Evolutionary conservation across 2,113 vertebrate genomes (phyloP), one percentile per base, ranked within the genome.

Genomic region (Gavialis gangeticus): DNA sequence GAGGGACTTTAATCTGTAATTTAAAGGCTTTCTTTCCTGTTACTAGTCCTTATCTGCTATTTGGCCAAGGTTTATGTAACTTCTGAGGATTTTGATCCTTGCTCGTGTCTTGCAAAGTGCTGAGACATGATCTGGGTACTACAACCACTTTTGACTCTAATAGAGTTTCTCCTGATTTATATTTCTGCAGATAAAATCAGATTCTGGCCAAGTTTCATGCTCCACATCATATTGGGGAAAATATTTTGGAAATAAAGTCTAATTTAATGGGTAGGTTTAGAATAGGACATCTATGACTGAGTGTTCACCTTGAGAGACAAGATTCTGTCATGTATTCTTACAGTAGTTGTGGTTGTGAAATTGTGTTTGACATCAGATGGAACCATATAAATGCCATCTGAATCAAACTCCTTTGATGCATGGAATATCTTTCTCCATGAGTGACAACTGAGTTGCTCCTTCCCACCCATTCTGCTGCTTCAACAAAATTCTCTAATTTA

Each of bases 371-470:
- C 30, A 34, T 25, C 75, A 22, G 97, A 83, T 34, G 67, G 79
- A 88, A 5, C 37, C 10, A n/a, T 3, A 82, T 80, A 83, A 66
- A 10, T n/a, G 30, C 17, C 82, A 24, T 56, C 73, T 55, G 30
- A 79, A 67, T 63, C 56, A 67, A 22, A 27, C 56, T 91, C 93
- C 87, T 89, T 87, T 88, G 57, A 92, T 81, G 18, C 17, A 77
- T 76, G 19, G 18, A 17, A 6, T 92, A 67, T 91, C 91, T 95
- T 92, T 90, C 91, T 91, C 79, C 84, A 57, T 58, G 59, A 95
- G 94, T 91, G 89, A 93, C 85, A 95, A 93, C 80, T 85, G 55
- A 66, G 34, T 60, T 96, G 91, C 92, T 88, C 92, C 78, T 87
- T 79, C 73, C 22, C 80, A 88, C 25, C n/a, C 17, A 7, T 18